Conservation (phyloP, 2,797 vertebrate species). For the Dallia pectoralis region DNA sequence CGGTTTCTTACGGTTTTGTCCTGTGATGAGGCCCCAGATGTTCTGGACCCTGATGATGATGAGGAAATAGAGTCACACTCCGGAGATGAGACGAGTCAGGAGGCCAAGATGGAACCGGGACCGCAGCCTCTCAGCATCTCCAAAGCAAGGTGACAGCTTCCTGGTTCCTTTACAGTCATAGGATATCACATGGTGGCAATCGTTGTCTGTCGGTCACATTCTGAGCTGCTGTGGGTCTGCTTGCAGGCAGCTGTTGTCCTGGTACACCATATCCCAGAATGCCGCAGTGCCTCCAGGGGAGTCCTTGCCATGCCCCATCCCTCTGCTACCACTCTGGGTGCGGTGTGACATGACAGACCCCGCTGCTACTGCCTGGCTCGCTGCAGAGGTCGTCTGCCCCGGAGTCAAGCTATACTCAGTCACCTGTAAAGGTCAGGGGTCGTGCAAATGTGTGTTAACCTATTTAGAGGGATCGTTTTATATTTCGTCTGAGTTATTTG, state of each 20-base stretch:
- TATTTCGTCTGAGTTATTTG: too few relatives aligned
- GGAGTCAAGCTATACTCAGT: conserved; percentile 81
- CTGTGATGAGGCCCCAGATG: conserved; percentile 65
- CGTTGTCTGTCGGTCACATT: background rate
- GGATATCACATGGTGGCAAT: background rate
- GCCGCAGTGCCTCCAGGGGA: conserved; percentile 68
- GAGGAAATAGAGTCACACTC: conserved; percentile 47
- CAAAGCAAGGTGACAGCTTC: conserved; percentile 82
- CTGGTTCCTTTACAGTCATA: background rate
- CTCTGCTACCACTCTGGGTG: conserved; percentile 84
- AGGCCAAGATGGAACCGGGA: conserved; percentile 51
- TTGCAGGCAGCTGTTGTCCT: conserved; percentile 86
- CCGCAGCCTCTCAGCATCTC: conserved; percentile 77
- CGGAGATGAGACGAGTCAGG: conserved; percentile 23
- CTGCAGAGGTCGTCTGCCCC: conserved; percentile 79
- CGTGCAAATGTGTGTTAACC: background rate
- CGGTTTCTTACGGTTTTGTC: background rate
- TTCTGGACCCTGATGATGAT: conserved; percentile 54
- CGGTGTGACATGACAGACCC: conserved; percentile 87
- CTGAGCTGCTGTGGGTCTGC: conserved; percentile 16
- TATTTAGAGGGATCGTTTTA: background rate
- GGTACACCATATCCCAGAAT: conserved; percentile 87
- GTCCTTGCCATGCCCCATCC: background rate
- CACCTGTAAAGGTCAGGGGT: conserved; percentile 79
- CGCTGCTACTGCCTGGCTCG: conserved; percentile 84